A percentile compares a stretch with the other conserved stretches of the same genome.
Conservation (phyloP, 2,113 vertebrate genomes). For the Archilochus colubris region DNA sequence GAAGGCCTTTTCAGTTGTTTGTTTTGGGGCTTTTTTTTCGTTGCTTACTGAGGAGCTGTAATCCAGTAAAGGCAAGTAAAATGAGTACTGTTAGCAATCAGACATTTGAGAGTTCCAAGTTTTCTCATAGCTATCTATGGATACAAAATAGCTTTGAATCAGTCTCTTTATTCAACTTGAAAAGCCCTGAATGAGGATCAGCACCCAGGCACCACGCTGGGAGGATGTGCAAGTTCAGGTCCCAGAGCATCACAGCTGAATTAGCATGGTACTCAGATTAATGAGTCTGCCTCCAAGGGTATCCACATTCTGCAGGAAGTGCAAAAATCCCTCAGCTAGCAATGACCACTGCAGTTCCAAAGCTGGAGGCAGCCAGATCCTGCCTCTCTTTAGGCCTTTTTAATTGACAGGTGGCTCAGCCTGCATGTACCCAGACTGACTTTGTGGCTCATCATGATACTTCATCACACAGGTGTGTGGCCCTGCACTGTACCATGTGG, state of each 20-base stretch:
- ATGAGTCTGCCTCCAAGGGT: not conserved
- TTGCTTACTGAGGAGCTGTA: not conserved
- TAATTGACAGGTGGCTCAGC: not conserved
- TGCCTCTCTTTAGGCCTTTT: not conserved
- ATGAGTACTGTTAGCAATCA: not conserved
- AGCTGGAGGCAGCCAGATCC: not conserved
- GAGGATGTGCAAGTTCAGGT: not conserved
- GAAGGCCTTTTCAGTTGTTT: not conserved
- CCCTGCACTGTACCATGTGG: too few relatives aligned
- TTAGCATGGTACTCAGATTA: not conserved
- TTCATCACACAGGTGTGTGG: not conserved
- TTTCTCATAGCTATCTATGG: not conserved
- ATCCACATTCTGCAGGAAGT: not conserved
- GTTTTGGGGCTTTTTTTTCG: not conserved
- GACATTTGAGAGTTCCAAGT: not conserved
- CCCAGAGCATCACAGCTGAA: not conserved
- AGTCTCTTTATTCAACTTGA: not conserved
- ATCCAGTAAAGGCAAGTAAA: not conserved
- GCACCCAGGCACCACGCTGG: not conserved
- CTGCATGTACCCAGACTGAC: not conserved
- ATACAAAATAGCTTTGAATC: not conserved
- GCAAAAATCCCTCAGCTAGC: not conserved
- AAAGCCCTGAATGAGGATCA: not conserved
- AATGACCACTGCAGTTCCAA: rapidly evolving
- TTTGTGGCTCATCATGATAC: rapidly evolving